These are phyloP conservation scores for Pristis pectinata DNA, from an alignment of 2,797 vertebrate genomes.

Conservation along the genomic window DNA sequence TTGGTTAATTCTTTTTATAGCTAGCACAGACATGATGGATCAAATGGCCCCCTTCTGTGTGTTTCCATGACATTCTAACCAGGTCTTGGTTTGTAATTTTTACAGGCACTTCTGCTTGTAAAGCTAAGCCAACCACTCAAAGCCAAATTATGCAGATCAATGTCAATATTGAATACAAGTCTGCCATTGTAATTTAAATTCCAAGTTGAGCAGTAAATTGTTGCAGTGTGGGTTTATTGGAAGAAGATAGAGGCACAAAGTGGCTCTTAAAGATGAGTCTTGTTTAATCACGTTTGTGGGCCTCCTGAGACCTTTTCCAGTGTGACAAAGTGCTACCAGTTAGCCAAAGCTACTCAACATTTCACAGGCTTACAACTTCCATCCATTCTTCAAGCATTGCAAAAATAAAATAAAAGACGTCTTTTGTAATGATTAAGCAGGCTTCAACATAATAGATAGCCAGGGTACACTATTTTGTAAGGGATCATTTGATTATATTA, in stretches of 20 bases:
- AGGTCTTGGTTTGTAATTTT: neutral
- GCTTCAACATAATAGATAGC: neutral
- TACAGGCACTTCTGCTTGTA: neutral
- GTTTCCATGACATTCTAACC: neutral
- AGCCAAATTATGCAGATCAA: too few relatives aligned
- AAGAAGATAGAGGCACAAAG: neutral
- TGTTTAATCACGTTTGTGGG: neutral
- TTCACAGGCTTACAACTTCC: neutral
- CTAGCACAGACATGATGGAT: neutral
- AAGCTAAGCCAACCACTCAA: neutral
- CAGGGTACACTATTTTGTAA: neutral
- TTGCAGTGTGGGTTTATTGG: neutral
- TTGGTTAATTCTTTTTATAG: neutral
- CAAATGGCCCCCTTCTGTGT: neutral
- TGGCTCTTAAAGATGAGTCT: neutral
- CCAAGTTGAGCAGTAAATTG: neutral
- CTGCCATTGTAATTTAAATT: neutral
- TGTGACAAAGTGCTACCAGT: neutral
- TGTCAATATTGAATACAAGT: too few relatives aligned
- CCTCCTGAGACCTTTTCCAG: neutral
- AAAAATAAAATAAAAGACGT: neutral
- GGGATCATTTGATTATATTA: neutral
- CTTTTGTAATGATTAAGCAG: neutral
- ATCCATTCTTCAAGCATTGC: neutral
- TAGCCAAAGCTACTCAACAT: neutral